Base-by-base conservation (phyloP, 2,113 vertebrate genomes). In the Anser cygnoides region DNA sequence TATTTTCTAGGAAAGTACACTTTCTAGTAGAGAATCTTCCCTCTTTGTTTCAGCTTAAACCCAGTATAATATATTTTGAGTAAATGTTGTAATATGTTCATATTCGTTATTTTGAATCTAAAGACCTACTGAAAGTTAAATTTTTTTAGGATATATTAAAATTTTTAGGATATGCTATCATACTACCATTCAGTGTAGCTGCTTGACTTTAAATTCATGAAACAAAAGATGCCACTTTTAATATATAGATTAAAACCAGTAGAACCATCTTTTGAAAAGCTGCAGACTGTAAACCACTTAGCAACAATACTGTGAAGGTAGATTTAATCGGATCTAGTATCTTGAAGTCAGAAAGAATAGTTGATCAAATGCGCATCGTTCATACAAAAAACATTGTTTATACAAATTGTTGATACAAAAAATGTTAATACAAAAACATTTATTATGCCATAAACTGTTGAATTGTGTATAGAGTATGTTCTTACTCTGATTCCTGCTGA, bases 231-330 rank as follows among this genome's bases (percentile, higher is more conserved):
- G 52, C 14, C 83, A 77, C n/a, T 97, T 96, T 95, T 94, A 67
- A 77, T 82, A 57, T 28, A 71, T 75, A 81, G 65, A 92, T 96
- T 75, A 95, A 97, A 97, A 96, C 66, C 87, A 94, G 86, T 76
- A 95, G 81, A 83, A 92, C 77, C 52, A 74, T 93, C 73, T 96
- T 96, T 97, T 98, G 72, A 87, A 90, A 94, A 93, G 86, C 89
- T 96, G 73, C 94, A 72, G 84, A 74, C 81, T 92, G 72, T 83
- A 93, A 82, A 93, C 61, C 67, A 78, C 66, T 96, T 96, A 93
- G 89, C 92, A 28, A 89, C 71, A 89, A 71, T 90, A 65, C 72
- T 93, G 26, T 93, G 70, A 87, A 97, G 84, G 76, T 49, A 23
- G 61, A 84, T 84, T 92, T 67, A 86, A 39, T 92, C 87, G 91